Evolutionary conservation across 2,797 vertebrate genomes (phyloP).

Genomic region (Strix occidentalis): DNA sequence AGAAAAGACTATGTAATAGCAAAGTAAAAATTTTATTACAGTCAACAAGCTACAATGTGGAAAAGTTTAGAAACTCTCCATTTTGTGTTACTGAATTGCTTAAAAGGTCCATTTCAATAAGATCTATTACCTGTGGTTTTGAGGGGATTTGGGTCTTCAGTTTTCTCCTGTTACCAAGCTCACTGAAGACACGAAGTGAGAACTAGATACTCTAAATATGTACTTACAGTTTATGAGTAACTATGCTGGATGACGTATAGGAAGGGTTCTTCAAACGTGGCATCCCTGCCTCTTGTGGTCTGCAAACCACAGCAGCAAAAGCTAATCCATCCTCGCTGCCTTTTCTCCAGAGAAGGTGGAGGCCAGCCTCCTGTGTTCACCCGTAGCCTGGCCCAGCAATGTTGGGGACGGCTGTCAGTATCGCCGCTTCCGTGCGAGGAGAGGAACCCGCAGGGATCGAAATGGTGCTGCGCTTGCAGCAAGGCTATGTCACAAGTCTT

Average conservation of each 20-base stretch:
- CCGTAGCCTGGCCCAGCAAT: not conserved
- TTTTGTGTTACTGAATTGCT: not conserved
- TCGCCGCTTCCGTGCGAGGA: fast-evolving
- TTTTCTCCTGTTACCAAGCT: not conserved
- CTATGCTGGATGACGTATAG: not conserved
- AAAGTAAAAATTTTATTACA: not conserved
- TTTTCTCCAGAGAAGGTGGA: not conserved
- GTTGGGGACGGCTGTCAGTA: not conserved
- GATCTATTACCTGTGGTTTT: not conserved
- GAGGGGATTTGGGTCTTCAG: not conserved
- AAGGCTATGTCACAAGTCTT: too few species aligned
- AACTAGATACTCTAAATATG: not conserved
- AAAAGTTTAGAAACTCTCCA: not conserved
- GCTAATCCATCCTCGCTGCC: not conserved
- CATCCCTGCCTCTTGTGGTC: not conserved
- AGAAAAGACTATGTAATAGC: not conserved
- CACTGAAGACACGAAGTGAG: not conserved
- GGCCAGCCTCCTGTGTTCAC: not conserved
- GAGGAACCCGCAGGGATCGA: not conserved
- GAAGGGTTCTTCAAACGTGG: not conserved
- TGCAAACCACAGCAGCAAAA: not conserved
- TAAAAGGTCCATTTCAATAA: not conserved
- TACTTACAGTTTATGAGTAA: not conserved
- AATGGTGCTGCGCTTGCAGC: not conserved
- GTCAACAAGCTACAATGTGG: not conserved